Evolutionary conservation across 2,888 invertebrate genomes (phyloP), one percentile per base, ranked within the genome.

Genomic region (Vesta saturnalis): DNA sequence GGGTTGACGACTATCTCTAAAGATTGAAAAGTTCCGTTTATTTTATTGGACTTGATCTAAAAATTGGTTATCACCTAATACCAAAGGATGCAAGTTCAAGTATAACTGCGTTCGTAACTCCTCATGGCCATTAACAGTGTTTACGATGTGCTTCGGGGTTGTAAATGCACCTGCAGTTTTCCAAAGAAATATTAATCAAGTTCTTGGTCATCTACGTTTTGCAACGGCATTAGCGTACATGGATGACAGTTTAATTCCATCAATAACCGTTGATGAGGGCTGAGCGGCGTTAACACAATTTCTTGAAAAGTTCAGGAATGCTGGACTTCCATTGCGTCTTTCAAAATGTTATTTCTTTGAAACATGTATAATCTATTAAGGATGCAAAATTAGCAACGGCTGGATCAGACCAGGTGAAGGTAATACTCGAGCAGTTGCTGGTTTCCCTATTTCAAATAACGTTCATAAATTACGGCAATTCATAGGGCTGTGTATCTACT

Each of bases 71-170:
- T 8, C 23, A 23, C 8, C 23, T 5, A 23, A 23, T 23, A 23
- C 3, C 3, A 8, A 23, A 5, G 23, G 60, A 47, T 0, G 64
- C 69, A 47, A 68, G 72, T 4, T 77, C 75, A 22, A 72, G 73
- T 4, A 78, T 77, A 30, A 82, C 79, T 0, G 80, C 77, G 0
- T 78, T 79, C 54, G 73, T 75, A 0, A 81, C 78, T 1, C 76
- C 75, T 0, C 77, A 79, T 35, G 78, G 78, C 3, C 66, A 78
- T 12, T 81, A 72, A 49, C 76, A 82, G 72, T 79, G 76, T 62
- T 56, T 73, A 1, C 62, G 72, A 77, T 80, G 78, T 77, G 79
- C 1, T 83, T 81, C 64, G 81, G 80, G 1, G 61, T 81, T 0
- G 59, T 72, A 1, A 81, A 80, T 58, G 78, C 79, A 0, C 77